Base-by-base conservation (phyloP, 2,113 vertebrate genomes). In the Actenoides hombroni region DNA sequence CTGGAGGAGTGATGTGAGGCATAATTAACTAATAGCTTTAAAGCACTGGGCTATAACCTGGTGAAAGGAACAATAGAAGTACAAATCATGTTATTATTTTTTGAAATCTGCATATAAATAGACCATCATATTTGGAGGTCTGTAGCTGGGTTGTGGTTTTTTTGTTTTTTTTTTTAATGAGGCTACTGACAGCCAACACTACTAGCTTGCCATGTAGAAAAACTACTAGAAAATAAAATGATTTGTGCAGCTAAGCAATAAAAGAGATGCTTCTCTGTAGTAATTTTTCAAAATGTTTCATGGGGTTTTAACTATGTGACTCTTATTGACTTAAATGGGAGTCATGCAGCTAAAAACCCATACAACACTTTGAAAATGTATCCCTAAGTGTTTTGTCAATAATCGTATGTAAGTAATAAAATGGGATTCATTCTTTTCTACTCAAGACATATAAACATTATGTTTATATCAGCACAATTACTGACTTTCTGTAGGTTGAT, bases 311-410 rank as follows among this genome's bases (percentile, higher is more conserved):
- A 93, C 63, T 85, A 11, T 68, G 60, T 90, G 86, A 84, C 86
- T 97, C 96, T 95, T 96, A 92, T 79, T 97, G 92, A 95, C 84
- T 95, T 95, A 96, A 98, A 97, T 94, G 86, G 92, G 83, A 96
- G 65, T 97, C 96, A 96, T 92, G 96, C 93, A 82, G 97, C 91
- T 97, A 95, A 96, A 94, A 94, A 53, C 39, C 71, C 83, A 96
- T 51, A 96, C 37, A 96, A 59, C 64, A 70, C 92, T 96, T 93
- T 77, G 75, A 97, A 96, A 97, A 95, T 71, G 37, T 80, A 88
- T 76, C 92, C 92, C 68, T 97, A 94, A 98, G 88, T 97, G 93
- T 97, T 97, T 96, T 96, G 87, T 94, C 96, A 97, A 91, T 97
- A 97, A 86, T 78, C 25, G 8, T 78, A 95, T 93, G 37, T 96